phyloP scores from a whole-genome alignment of 1,140 invertebrate genomes.

The Pseudomyrmex cubaensis region DNA sequence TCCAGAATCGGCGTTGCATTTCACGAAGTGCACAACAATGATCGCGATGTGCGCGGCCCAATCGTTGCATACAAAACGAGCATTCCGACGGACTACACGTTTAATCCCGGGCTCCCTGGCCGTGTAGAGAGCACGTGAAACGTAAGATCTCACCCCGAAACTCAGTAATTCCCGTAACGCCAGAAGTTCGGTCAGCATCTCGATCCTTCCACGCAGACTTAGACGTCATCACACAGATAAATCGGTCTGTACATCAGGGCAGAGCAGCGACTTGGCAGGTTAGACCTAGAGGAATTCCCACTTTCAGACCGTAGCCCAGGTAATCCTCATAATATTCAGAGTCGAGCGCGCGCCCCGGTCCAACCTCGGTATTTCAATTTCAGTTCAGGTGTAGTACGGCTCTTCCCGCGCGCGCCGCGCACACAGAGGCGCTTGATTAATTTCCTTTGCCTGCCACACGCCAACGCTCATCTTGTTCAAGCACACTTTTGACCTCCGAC shows the following conservation, averaged over 20 bases:
- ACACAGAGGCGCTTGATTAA: conserved; percentile 76
- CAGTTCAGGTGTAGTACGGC: conserved; percentile 65
- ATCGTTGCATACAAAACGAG: conserved; percentile 43
- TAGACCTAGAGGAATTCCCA: conserved; percentile 61
- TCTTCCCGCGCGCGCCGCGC: conserved; percentile 3
- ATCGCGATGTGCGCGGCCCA: conserved; percentile 24
- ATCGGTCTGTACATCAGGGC: conserved; percentile 17
- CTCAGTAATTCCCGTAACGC: conserved; percentile 52
- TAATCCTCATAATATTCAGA: conserved; percentile 70
- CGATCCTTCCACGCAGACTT: conserved; percentile 12
- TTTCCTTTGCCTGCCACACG: conserved; percentile 69
- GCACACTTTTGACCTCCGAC: conserved; percentile 64
- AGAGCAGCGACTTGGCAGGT: conserved; percentile 25
- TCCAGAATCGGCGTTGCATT: conserved; percentile 4
- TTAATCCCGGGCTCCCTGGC: conserved; percentile 25
- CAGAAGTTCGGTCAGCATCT: conserved; percentile 47
- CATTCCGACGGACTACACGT: conserved; percentile 9
- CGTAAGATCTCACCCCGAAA: conserved; percentile 38
- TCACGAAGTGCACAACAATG: conserved; percentile 43
- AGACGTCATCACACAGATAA: conserved; percentile 36
- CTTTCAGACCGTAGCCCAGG: conserved; percentile 46
- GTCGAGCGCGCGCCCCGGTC: not conserved
- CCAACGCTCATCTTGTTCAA: conserved; percentile 54
- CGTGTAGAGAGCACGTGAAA: conserved; percentile 31
- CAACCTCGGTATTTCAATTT: conserved; percentile 70